Base-by-base conservation (phyloP, 2,113 vertebrate species). In the Chaenogobius annularis region DNA sequence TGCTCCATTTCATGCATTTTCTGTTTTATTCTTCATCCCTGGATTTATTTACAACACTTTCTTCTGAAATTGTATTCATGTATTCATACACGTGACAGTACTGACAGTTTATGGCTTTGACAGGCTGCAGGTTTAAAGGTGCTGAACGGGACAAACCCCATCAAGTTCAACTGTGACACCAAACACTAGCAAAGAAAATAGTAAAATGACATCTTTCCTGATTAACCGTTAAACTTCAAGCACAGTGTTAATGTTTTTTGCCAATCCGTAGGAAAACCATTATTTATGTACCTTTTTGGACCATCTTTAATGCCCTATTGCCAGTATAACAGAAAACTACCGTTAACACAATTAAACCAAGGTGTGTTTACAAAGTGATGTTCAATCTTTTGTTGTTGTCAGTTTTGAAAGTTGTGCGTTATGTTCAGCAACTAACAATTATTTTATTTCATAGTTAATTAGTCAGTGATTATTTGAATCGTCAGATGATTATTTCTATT, bases 101-200 rank as follows among this genome's bases (percentile, higher is more conserved):
- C n/a, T n/a, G 68, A 61, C 68, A 79, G 62, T 23, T 55, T 82
- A 79, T 87, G 75, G 82, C 85, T 89, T 83, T 3, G 54, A 48
- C 64, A 14, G 69, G 63, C 59, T 44, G 68, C 73, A 23, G 44
- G 40, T 68, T 71, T 62, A 79, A 84, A 86, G 77, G 83, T 81
- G 84, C 80, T 35, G 22, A 37, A 69, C 43, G 66, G 61, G 35
- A 52, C 23, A 0, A 19, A 19, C 46, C 70, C 73, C 40, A 0
- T 72, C 35, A 66, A 46, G 31, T 31, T 20, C 55, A 68, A 62
- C 58, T 1, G 40, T 61, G 12, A 26, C 23, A 59, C 56, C 37
- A 40, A 40, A 40, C 37, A 40, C 37, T 40, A 62, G n/a, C 8
- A 10, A 19, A 40, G 61, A 61, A 61, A 23, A 2, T 8, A 4